Conservation (phyloP, 1,140 invertebrate genomes). For the Leptopilina boulardi region DNA sequence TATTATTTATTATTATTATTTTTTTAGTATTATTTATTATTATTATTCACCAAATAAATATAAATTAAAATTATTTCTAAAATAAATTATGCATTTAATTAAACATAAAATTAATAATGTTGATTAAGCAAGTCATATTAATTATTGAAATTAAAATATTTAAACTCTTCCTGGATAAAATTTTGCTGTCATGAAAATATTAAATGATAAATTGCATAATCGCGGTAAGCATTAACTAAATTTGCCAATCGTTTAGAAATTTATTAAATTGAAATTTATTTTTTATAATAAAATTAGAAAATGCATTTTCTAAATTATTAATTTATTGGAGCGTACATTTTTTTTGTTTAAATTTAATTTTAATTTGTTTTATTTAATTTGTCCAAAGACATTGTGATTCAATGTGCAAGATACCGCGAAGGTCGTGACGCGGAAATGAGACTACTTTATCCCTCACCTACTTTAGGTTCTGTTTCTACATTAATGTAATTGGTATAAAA, state of each 20-base stretch:
- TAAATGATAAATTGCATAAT: slow-evolving; percentile 3
- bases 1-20: too few relatives aligned
- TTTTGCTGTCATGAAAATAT: not conserved
- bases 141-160: not conserved
- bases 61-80: too few relatives aligned
- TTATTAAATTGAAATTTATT: too few relatives aligned
- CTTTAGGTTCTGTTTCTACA: slow-evolving; percentile 17
- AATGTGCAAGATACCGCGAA: slow-evolving; percentile 42
- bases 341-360: too few relatives aligned
- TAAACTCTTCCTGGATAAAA: not conserved
- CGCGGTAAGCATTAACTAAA: not conserved
- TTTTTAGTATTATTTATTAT: too few relatives aligned
- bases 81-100: too few relatives aligned
- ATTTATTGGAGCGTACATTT: too few relatives aligned
- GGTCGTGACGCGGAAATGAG: slow-evolving; percentile 47
- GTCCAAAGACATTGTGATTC: slow-evolving; percentile 47
- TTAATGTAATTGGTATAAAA: not conserved
- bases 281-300: too few relatives aligned
- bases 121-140: not conserved
- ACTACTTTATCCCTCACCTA: slow-evolving; percentile 44
- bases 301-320: too few relatives aligned
- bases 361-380: slow-evolving; percentile 45
- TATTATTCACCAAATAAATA: too few relatives aligned
- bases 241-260: too few relatives aligned
- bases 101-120: not conserved